Percentiles rank a stretch among this genome's conserved stretches.
Conservation (phyloP, 2,888 invertebrate genomes). For the Tanytarsus gracilentus region DNA sequence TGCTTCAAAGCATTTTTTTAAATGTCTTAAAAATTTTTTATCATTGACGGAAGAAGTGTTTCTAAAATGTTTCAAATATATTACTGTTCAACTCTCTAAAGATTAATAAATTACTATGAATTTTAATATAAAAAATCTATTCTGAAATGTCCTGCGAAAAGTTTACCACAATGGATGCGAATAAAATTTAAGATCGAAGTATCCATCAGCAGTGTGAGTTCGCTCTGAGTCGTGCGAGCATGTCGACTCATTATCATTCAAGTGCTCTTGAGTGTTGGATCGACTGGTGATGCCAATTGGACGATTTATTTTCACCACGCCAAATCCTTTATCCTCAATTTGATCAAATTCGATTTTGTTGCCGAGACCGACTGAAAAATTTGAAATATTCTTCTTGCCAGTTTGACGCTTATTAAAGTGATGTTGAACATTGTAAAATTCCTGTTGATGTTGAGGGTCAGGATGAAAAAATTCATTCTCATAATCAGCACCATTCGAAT, state of each 20-base stretch:
- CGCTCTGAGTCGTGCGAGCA: constrained; percentile 37
- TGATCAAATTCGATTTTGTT: constrained; percentile 43
- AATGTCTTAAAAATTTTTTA: too few species aligned
- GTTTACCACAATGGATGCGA: constrained; percentile 67
- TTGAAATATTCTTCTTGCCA: constrained; percentile 42
- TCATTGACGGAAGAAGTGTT: too few species aligned
- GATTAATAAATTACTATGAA: too few species aligned
- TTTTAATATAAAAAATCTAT: too few species aligned
- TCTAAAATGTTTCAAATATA: too few species aligned
- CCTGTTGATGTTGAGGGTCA: background rate
- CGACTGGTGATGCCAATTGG: constrained; percentile 12
- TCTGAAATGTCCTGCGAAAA: background rate
- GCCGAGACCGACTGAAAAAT: constrained; percentile 41
- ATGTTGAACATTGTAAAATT: constrained; percentile 29
- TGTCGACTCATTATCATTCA: constrained; percentile 34
- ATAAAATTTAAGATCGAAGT: constrained; percentile 67
- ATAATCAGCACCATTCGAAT: background rate
- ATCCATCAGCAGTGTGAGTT: constrained; percentile 55
- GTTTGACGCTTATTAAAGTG: constrained; percentile 42
- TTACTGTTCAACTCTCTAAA: too few species aligned
- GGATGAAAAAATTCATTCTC: constrained; percentile 3
- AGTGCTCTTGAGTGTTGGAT: constrained; percentile 4
- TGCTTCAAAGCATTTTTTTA: too few species aligned
- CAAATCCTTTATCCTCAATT: constrained; percentile 39
- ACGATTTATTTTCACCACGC: constrained; percentile 36